Evolutionary conservation across 1,140 invertebrate genomes (phyloP).

Genomic region (Drosophila azteca): DNA sequence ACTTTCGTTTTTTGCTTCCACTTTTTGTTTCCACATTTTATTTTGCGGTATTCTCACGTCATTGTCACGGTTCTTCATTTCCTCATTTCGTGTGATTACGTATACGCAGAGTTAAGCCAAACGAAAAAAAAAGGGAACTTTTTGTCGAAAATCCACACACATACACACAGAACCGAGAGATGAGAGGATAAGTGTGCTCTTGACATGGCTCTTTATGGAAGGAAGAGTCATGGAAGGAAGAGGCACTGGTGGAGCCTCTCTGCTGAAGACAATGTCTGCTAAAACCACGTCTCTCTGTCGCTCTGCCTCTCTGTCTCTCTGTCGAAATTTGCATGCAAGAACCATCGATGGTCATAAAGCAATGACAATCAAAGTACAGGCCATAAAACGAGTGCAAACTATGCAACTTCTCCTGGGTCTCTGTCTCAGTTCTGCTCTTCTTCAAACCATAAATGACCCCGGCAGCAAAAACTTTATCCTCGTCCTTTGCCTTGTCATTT

Average conservation of each 20-base stretch:
- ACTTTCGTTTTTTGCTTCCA: constrained; percentile 9
- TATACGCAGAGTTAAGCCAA: constrained; percentile 47
- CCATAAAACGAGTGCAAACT: constrained; percentile 20
- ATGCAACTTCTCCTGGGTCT: constrained; percentile 7
- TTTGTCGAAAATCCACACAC: constrained; percentile 23
- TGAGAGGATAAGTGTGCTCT: background rate
- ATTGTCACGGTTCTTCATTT: constrained; percentile 48
- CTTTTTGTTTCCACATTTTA: constrained; percentile 11
- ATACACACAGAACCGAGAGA: constrained; percentile 2
- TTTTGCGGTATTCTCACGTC: background rate
- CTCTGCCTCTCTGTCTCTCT: too few relatives aligned
- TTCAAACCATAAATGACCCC: too few relatives aligned
- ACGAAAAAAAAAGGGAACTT: constrained; percentile 13
- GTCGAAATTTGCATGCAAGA: constrained; percentile 6
- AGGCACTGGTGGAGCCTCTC: background rate
- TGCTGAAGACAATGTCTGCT: constrained; percentile 16
- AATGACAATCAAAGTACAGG: constrained; percentile 15
- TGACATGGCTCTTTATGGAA: constrained; percentile 13
- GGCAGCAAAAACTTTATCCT: background rate
- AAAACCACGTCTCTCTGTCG: constrained; percentile 3
- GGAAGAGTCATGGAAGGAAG: too few relatives aligned
- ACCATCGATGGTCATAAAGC: constrained; percentile 36
- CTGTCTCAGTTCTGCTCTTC: too few relatives aligned
- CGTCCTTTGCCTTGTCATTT: constrained; percentile 13
- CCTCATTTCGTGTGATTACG: constrained; percentile 57